Percentiles rank a stretch among this genome's conserved stretches.
Conservation (phyloP, 2,797 vertebrate species). For the Toxotes lorentzi region DNA sequence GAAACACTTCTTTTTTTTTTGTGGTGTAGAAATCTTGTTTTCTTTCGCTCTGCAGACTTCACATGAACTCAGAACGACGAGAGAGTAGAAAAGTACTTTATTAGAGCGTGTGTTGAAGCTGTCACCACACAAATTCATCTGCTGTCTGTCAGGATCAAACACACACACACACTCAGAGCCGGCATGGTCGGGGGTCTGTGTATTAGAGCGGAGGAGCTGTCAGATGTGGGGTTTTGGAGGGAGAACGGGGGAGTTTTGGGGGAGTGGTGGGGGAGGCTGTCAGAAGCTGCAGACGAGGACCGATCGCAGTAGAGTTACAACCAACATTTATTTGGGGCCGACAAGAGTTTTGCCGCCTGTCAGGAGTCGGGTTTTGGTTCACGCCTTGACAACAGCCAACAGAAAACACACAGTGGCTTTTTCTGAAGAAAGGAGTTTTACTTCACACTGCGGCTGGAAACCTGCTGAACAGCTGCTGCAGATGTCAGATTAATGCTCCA, state of each 20-base stretch:
- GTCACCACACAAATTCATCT: slow-evolving; percentile 73
- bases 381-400: slow-evolving; percentile 50
- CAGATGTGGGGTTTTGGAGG: slow-evolving; percentile 46
- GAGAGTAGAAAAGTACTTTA: slow-evolving; percentile 75
- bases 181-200: slow-evolving; percentile 52
- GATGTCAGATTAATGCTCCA: neutral
- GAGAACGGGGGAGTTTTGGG: neutral
- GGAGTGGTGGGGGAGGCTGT: slow-evolving; percentile 38
- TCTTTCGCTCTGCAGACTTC: slow-evolving; percentile 40
- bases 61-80: slow-evolving; percentile 40
- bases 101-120: slow-evolving; percentile 75
- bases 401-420: slow-evolving; percentile 64
- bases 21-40: slow-evolving; percentile 37
- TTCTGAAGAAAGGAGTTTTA: slow-evolving; percentile 53
- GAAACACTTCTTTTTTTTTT: slow-evolving; percentile 44
- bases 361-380: slow-evolving; percentile 63
- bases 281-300: slow-evolving; percentile 68
- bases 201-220: slow-evolving; percentile 59
- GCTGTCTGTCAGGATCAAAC: slow-evolving; percentile 58
- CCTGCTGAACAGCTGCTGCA: slow-evolving; percentile 2
- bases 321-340: slow-evolving; percentile 74
- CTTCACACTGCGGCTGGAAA: slow-evolving; percentile 30
- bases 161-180: slow-evolving; percentile 7
- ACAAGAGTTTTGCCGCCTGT: slow-evolving; percentile 62
- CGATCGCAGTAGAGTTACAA: slow-evolving; percentile 80